phyloP scores from a whole-genome alignment of 1,140 invertebrate genomes.

The Euwallacea fornicatus region DNA sequence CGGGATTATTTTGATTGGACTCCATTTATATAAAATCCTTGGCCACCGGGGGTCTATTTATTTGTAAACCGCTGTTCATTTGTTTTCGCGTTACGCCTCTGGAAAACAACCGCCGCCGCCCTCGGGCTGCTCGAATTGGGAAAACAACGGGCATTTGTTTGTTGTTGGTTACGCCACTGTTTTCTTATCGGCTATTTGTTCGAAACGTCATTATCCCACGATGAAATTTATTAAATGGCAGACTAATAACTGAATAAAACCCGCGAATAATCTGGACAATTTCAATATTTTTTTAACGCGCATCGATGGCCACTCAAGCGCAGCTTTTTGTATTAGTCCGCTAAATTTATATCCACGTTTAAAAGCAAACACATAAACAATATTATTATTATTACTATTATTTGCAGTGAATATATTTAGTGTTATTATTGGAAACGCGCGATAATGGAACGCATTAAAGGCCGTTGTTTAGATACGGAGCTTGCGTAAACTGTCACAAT shows the following conservation, averaged over 20 bases:
- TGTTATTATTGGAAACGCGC: neutral
- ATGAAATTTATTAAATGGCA: too few species aligned
- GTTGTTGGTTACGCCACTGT: slow-evolving; percentile 2
- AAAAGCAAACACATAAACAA: neutral
- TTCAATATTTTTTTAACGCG: slow-evolving; percentile 23
- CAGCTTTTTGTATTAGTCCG: slow-evolving; percentile 2
- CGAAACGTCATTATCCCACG: too few species aligned
- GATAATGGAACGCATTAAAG: slow-evolving; percentile 6
- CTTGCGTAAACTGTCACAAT: slow-evolving; percentile 2
- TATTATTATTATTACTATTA: neutral
- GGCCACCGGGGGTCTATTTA: neutral
- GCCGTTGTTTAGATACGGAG: neutral
- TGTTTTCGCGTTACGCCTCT: slow-evolving; percentile 6
- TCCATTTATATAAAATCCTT: slow-evolving; percentile 8
- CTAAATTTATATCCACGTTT: neutral
- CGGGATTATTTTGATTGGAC: slow-evolving; percentile 26
- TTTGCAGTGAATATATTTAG: neutral
- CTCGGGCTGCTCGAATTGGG: neutral
- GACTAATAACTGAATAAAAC: slow-evolving; percentile 7
- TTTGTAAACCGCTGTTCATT: slow-evolving; percentile 13
- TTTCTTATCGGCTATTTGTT: neutral
- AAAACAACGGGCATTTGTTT: neutral
- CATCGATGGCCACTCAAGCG: slow-evolving; percentile 4
- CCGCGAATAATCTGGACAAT: slow-evolving; percentile 22
- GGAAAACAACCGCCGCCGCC: neutral